Base-by-base conservation (phyloP, 2,888 invertebrate species). In the Lutraria lutraria region DNA sequence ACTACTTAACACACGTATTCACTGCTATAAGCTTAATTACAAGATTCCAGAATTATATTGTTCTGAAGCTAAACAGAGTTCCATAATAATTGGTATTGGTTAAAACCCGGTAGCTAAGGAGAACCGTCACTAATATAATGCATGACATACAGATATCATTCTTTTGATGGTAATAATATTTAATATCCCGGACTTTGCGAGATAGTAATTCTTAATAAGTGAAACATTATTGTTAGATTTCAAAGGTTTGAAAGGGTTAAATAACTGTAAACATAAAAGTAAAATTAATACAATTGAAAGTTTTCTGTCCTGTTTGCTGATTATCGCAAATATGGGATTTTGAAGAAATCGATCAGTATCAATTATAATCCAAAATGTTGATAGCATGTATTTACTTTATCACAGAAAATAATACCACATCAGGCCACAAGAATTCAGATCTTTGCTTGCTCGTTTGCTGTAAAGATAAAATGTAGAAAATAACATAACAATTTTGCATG, bases 311-410 rank as follows among this genome's bases (percentile, higher is more conserved):
- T n/a, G 81, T n/a, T 53, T 52, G n/a, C 19, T 54, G 80, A 79
- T 85, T 85, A 85, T 85, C 85, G 56, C 34, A 79, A 34, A 43
- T 85, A 79, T 79, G 80, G 80, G 80, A 85, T 85, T 85, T 80
- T 56, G 25, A 29, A 56, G 79, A 79, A 85, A 85, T 85, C 80
- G 80, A 85, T 60, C 80, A 60, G 79, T 85, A 34, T 56, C 80
- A 60, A 79, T 54, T n/a, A 79, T 85, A 85, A 85, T 80, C 79
- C 80, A 43, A 76, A 19, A 34, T 60, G 31, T 53, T 34, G 85
- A 85, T 80, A 56, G n/a, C 80, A 31, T 60, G 54, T 85, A 85
- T 85, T 85, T 85, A 80, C 85, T 80, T 85, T 85, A 79, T 56
- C 56, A 54, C 29, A 60, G 12, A 76, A 31, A 76, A 31, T 76